Evolutionary conservation across 2,888 invertebrate genomes (phyloP), one percentile per base, ranked within the genome.

Genomic region (Platycnemis pennipes): DNA sequence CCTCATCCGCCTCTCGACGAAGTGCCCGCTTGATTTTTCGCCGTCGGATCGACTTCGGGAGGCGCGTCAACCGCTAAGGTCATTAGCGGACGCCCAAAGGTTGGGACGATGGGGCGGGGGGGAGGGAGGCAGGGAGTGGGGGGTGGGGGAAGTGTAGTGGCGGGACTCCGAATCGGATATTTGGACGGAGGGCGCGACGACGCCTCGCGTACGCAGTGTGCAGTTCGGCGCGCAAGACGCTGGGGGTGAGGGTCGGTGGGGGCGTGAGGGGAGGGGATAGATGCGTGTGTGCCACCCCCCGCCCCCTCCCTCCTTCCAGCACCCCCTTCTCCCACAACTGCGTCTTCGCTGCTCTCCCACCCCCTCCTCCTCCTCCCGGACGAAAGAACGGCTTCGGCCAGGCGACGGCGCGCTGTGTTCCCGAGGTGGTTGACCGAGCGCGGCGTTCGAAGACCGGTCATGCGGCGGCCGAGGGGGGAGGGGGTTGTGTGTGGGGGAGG

Each of bases 371-470:
- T 37, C 77, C 77, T 37, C 69, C 77, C 63, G 91, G 56, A 91
- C 63, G 91, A 91, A 91, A 42, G 91, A 91, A 91, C 63, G 91
- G 91, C 91, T 91, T 63, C 45, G 91, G 91, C 69, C 69, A 69
- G 91, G 91, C 63, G 56, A 22, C 56, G 56, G 56, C 49, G 49
- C 7, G 89, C 91, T 91, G 56, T 91, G 13, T 44, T 37, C 56
- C 89, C 53, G 56, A 91, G 91, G 91, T 91, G 91, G 91, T 91
- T 91, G 91, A 91, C 91, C 91, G 91, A 77, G 44, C 91, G 91
- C 53, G 63, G 91, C 91, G 91, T 91, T 91, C 91, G 91, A 91
- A 91, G 91, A 91, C 91, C 91, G 91, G 91, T 91, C 91, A 91
- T 91, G 91, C 63, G 91, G 91, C 63, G 69, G 91, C 63, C 53